These are phyloP conservation scores for Calameuta pallipes DNA, from an alignment of 2,888 invertebrate genomes.

Conservation along the genomic window DNA sequence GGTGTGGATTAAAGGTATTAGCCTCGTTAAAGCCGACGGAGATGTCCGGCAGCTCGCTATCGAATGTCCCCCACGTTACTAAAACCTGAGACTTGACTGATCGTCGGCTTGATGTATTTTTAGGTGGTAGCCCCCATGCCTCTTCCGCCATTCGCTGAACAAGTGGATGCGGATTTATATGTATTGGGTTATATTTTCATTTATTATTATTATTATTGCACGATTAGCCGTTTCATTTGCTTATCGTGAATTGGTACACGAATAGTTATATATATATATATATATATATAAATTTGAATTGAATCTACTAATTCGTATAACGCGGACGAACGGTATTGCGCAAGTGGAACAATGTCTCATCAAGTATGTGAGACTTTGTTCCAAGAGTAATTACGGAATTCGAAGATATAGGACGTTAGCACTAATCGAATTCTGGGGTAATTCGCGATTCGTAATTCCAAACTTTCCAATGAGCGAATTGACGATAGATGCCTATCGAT, in stretches of 20 bases:
- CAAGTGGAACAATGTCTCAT: background rate
- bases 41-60: background rate
- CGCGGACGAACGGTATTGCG: background rate
- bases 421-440: background rate
- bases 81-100: background rate
- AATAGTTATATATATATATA: background rate
- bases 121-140: background rate
- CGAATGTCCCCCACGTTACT: background rate
- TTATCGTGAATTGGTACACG: background rate
- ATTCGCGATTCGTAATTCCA: background rate
- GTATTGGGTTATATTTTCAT: too few species aligned
- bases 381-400: background rate
- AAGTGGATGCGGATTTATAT: background rate
- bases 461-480: background rate
- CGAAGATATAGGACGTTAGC: background rate
- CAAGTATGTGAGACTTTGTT: background rate
- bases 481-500: background rate
- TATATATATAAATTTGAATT: background rate
- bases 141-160: background rate
- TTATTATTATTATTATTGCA: too few species aligned
- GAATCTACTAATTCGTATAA: background rate
- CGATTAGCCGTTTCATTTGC: background rate
- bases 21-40: background rate
- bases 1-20: conserved; percentile 50
- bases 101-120: background rate